Evolutionary conservation across 2,888 invertebrate species (phyloP), one percentile per base, ranked within the genome.

Genomic region (Lasioglossum marginatum): DNA sequence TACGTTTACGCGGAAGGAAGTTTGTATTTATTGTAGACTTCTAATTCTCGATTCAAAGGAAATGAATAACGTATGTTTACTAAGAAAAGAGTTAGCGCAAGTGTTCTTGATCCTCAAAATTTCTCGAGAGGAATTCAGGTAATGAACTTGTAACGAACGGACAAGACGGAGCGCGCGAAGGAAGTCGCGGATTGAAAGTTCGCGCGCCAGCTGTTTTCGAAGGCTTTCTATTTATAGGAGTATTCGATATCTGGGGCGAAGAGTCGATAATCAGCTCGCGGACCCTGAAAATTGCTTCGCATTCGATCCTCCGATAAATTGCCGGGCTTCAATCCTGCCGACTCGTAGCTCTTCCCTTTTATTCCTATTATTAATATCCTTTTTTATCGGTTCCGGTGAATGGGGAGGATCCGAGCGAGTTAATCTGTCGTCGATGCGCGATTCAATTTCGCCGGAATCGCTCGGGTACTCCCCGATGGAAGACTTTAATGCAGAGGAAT

Each of bases 171-270:
- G 23, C 16, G 34, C 14, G 43, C 14, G 2, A 23, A 6, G 10
- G 12, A 57, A 12, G 16, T 60, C n/a, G 27, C 8, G 31, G 45
- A 63, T 31, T 66, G 57, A 14, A 34, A 73, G 45, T 60, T 16
- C 45, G 1, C 19, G 40, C 48, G 40, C 2, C 45, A 34, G 43
- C 43, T 40, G 48, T 77, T 82, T 83, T 77, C 40, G 48, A 45
- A 45, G 31, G 66, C 23, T 63, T 82, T 78, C 83, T 84, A 82
- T 83, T 84, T 78, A 82, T 70, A 78, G 70, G 27, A 83, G 74
- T 83, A 78, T 83, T 57, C 78, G 37, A 84, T 84, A 83, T 16
- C 45, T 43, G 74, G n/a, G 16, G 23, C 76, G 66, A 63, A 19
- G 57, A 48, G 52, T 77, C 48, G 74, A 84, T 71, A 68, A 79